Base-by-base conservation (phyloP, 2,797 vertebrate species). In the Halcyon smyrnensis region DNA sequence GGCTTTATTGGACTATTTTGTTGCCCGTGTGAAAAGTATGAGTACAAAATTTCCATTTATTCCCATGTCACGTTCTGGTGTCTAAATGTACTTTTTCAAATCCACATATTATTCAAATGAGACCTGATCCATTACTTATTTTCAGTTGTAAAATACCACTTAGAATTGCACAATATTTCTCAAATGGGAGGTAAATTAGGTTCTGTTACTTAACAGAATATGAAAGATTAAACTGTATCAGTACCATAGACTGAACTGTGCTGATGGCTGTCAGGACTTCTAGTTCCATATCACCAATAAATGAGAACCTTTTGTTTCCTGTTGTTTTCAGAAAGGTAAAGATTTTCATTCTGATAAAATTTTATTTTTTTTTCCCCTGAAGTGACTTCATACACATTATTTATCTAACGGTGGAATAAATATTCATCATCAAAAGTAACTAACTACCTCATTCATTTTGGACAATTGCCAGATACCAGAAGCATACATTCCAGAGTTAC, bases 361-460 rank as follows among this genome's bases (percentile, higher is more conserved):
- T 54, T 4, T 6, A 8, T 53, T 53, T n/a, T 62, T 37, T 84
- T 51, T 65, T 62, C 41, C 11, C 57, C 43, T 67, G 34, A 94
- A 89, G 28, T 78, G 15, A 59, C 46, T 81, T 91, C 69, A 71
- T 75, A 80, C 30, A 50, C 17, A 7, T 84, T 73, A 81, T 59
- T 93, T 90, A 90, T 95, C 64, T 2, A 8, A 48, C 36, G 10
- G 23, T 57, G 46, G 84, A 95, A 76, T 91, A 93, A 93, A 78
- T 23, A 86, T 53, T 78, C 16, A 54, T 78, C 63, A 57, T 63
- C 32, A 95, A 60, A 95, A 96, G 65, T 65, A 80, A 88, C 79
- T 36, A 82, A 69, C 59, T 82, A 79, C 94, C 46, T 23, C 21
- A 45, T 19, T 45, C 43, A 12, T 46, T 12, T 23, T 46, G 63